phyloP scores from a whole-genome alignment of 2,888 invertebrate genomes.

The Deilephila elpenor region DNA sequence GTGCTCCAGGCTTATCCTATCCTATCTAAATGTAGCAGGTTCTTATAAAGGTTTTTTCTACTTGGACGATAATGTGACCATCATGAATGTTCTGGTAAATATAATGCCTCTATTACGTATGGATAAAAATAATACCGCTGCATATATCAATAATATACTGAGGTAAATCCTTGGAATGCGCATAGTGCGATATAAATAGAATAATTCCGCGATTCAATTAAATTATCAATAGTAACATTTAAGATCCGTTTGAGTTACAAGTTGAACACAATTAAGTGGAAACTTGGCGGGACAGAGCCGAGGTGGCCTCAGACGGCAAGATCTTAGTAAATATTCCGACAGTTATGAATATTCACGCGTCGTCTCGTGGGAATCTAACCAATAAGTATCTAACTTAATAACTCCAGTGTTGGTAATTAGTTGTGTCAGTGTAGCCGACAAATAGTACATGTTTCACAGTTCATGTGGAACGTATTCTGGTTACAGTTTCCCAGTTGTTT shows the following conservation, averaged over 20 bases:
- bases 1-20: no score
- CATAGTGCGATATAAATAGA: background rate
- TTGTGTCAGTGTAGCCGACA: slow-evolving; percentile 27
- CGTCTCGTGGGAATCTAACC: slow-evolving; percentile 28
- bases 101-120: no score
- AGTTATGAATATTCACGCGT: slow-evolving; percentile 46
- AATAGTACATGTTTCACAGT: slow-evolving; percentile 24
- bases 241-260: slow-evolving; percentile 53
- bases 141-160: background rate
- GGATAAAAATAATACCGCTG: background rate
- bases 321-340: slow-evolving; percentile 41
- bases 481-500: slow-evolving; percentile 10
- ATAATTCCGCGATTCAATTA: background rate
- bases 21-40: no score
- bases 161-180: no score
- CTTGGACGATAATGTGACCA: no score
- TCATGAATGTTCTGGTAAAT: no score
- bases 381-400: slow-evolving; percentile 32
- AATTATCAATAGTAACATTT: slow-evolving; percentile 51
- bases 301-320: slow-evolving; percentile 32
- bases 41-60: no score
- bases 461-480: background rate
- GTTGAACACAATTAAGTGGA: slow-evolving; percentile 53
- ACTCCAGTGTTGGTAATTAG: slow-evolving; percentile 30
- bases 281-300: slow-evolving; percentile 29